Base-by-base conservation (phyloP, 1,140 invertebrate genomes). In the Camponotus vicinus region DNA sequence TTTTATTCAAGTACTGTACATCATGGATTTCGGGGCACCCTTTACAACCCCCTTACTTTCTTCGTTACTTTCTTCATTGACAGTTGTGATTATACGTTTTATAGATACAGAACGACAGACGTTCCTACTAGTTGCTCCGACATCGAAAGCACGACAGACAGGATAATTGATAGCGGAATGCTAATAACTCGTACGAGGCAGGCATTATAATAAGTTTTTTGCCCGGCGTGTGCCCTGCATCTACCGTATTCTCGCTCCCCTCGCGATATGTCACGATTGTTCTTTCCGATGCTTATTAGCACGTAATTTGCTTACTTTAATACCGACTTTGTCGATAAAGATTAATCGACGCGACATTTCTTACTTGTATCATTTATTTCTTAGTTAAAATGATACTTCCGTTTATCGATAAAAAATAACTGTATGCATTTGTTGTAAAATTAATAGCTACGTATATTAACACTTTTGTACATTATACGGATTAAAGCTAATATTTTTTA, bases 161-260 rank as follows among this genome's bases (percentile, higher is more conserved):
- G 89, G 88, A 93, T 93, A 93, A 93, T 93, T 93, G 90, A 93
- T 93, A 93, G 92, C 89, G 86, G 88, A 92, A 94, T 94, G 93
- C 94, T 94, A 94, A 94, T 94, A 93, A 94, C 89, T 89, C 86
- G 92, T 78, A 94, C 92, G 92, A 92, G 92, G 91, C 91, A 85
- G 86, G 92, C 93, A 94, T 94, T 91, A 92, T 94, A 94, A 94
- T 94, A 91, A 76, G 90, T 89, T 93, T 93, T 90, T 93, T 93
- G 79, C 76, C 32, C 37, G 70, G 61, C 76, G 77, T 55, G 88
- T 89, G 59, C 37, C 77, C 55, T 64, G 71, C 27, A 86, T 89
- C 87, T 89, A 89, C 49, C 71, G 45, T 49, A 82, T 69, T 86
- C 73, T 49, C 82, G 40, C 85, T 88, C 84, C 18, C 37, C 34